These are phyloP conservation scores for Chelonus formosanus DNA, from an alignment of 2,888 invertebrate genomes.

Conservation along the genomic window DNA sequence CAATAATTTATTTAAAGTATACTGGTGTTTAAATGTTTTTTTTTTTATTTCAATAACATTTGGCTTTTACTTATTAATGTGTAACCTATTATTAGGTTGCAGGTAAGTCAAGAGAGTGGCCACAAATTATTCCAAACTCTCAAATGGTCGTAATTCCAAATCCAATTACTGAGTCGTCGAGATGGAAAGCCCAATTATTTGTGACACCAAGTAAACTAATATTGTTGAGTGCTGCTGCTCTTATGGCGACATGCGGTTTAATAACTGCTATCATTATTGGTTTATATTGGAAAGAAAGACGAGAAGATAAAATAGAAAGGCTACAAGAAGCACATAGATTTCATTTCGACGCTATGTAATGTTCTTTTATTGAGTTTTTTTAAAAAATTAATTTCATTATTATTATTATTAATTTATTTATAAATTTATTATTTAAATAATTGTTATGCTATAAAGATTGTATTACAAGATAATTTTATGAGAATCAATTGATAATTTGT, in stretches of 20 bases:
- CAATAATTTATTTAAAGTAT: neutral
- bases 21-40: neutral
- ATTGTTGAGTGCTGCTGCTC: constrained; percentile 87
- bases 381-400: constrained; percentile 42
- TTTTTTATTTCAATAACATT: too few species aligned
- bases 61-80: too few species aligned
- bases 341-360: constrained; percentile 87
- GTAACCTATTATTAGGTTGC: constrained; percentile 47
- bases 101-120: constrained; percentile 75
- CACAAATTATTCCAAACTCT: constrained; percentile 96
- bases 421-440: constrained; percentile 32
- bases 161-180: constrained; percentile 77
- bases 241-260: constrained; percentile 85
- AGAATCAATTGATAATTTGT: constrained; percentile 33
- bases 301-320: constrained; percentile 81
- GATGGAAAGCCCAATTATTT: constrained; percentile 92
- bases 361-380: constrained; percentile 3
- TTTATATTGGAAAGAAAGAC: constrained; percentile 89
- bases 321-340: constrained; percentile 83
- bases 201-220: constrained; percentile 95
- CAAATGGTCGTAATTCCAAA: constrained; percentile 95
- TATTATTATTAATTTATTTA: constrained; percentile 28
- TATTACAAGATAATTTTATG: constrained; percentile 1
- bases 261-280: constrained; percentile 86
- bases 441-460: too few species aligned